These are phyloP conservation scores for Takifugu ocellatus DNA, from an alignment of 2,797 vertebrate genomes.

Conservation along the genomic window DNA sequence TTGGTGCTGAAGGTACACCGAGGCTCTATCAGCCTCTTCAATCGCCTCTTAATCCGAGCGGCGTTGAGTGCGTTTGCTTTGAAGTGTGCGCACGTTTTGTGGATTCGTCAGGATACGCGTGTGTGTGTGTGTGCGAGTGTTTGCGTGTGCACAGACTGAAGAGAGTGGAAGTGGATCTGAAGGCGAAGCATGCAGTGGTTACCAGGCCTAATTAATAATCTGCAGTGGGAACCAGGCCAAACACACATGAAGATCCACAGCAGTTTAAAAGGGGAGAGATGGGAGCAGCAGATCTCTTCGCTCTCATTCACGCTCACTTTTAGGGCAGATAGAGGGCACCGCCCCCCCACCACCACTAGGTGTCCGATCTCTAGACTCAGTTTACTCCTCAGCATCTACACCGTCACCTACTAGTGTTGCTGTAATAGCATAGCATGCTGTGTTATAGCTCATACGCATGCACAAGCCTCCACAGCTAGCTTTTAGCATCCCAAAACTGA, in stretches of 20 bases:
- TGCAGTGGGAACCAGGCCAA: conserved; percentile 62
- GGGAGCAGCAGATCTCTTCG: conserved; percentile 33
- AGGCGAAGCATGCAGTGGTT: conserved; percentile 64
- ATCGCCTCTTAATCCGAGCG: conserved; percentile 73
- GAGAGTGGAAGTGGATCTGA: conserved; percentile 71
- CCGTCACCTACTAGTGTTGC: too few relatives aligned
- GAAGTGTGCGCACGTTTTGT: conserved; percentile 57
- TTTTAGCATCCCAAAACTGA: too few relatives aligned
- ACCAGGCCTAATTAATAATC: conserved; percentile 75
- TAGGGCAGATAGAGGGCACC: too few relatives aligned
- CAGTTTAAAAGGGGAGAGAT: conserved; percentile 19
- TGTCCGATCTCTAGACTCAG: too few relatives aligned
- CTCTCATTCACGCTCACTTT: conserved; percentile 8
- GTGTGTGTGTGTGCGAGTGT: conserved; percentile 29
- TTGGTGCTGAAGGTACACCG: conserved; percentile 71
- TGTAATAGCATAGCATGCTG: too few relatives aligned
- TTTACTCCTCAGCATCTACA: too few relatives aligned
- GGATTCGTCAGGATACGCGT: not conserved
- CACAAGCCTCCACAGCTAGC: too few relatives aligned
- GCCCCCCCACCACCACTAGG: too few relatives aligned
- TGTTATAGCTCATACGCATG: too few relatives aligned
- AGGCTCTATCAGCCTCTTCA: conserved; percentile 75
- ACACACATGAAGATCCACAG: conserved; percentile 34
- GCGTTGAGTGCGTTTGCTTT: conserved; percentile 67
- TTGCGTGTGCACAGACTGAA: conserved; percentile 22